phyloP scores from a whole-genome alignment of 1,140 invertebrate genomes.

The Parapsyche elsis region DNA sequence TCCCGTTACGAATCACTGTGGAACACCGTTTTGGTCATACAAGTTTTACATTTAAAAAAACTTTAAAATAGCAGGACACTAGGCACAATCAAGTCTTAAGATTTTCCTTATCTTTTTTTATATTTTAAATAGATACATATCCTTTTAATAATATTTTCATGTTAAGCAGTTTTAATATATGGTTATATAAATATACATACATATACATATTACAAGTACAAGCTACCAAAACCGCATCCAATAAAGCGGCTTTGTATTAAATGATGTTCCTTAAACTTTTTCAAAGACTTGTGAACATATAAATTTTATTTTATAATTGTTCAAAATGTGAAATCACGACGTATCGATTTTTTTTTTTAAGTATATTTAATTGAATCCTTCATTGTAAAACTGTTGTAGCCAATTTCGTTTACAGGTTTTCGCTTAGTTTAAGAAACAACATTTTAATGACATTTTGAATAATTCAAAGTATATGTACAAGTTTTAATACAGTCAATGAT shows the following conservation, averaged over 20 bases:
- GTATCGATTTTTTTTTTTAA: too few species aligned
- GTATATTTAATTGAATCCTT: too few species aligned
- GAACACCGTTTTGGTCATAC: slow-evolving; percentile 21
- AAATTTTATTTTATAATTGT: too few species aligned
- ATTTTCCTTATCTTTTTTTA: slow-evolving; percentile 23
- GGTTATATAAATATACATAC: neutral
- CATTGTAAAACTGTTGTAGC: too few species aligned
- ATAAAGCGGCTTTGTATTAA: neutral
- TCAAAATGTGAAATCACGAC: too few species aligned
- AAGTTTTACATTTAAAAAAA: slow-evolving; percentile 20
- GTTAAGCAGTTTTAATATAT: too few species aligned
- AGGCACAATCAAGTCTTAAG: slow-evolving; percentile 45
- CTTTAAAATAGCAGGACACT: slow-evolving; percentile 38
- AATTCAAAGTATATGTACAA: neutral
- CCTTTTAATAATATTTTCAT: neutral
- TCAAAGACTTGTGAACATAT: neutral
- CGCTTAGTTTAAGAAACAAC: too few species aligned
- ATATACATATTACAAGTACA: too few species aligned
- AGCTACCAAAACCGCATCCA: too few species aligned
- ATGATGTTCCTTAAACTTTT: neutral
- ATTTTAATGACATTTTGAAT: too few species aligned
- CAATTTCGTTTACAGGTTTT: too few species aligned
- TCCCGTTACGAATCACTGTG: neutral
- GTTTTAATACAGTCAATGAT: neutral
- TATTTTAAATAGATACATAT: neutral